A percentile compares a stretch with the other conserved stretches of the same genome.
These are phyloP conservation scores for Heliothis virescens DNA, from an alignment of 1,140 invertebrate genomes.

Conservation along the genomic window DNA sequence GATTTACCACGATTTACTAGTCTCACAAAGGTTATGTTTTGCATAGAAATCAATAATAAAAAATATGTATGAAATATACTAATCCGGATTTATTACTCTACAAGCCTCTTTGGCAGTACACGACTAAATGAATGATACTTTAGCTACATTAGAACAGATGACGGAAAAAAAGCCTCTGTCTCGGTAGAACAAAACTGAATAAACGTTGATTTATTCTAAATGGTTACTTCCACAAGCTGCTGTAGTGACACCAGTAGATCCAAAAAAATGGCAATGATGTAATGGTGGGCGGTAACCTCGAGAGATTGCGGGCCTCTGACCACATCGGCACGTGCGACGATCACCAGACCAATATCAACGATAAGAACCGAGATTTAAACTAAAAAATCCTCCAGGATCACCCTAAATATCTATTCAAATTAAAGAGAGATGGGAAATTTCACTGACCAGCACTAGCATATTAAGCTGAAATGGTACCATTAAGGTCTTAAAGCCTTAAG, in stretches of 20 bases:
- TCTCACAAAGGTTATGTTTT: too few species aligned
- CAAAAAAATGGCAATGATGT: slow-evolving; percentile 63
- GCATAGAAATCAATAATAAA: too few species aligned
- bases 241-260: slow-evolving; percentile 21
- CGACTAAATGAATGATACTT: neutral
- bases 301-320: slow-evolving; percentile 54
- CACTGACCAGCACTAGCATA: neutral
- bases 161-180: neutral
- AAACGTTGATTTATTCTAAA: slow-evolving; percentile 24
- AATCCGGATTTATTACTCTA: too few species aligned
- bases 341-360: neutral
- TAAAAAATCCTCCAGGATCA: neutral
- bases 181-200: neutral
- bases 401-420: neutral
- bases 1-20: too few species aligned
- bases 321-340: slow-evolving; percentile 61
- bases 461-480: neutral
- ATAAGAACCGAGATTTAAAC: slow-evolving; percentile 13
- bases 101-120: too few species aligned
- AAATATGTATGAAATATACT: too few species aligned
- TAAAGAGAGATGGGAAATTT: neutral
- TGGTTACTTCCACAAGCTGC: slow-evolving; percentile 22
- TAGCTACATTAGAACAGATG: neutral
- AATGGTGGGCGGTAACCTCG: slow-evolving; percentile 61
- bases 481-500: neutral